Percentiles rank a stretch among this genome's conserved stretches.
phyloP scores from a whole-genome alignment of 2,888 invertebrate genomes.

The Allolobophora icterica region DNA sequence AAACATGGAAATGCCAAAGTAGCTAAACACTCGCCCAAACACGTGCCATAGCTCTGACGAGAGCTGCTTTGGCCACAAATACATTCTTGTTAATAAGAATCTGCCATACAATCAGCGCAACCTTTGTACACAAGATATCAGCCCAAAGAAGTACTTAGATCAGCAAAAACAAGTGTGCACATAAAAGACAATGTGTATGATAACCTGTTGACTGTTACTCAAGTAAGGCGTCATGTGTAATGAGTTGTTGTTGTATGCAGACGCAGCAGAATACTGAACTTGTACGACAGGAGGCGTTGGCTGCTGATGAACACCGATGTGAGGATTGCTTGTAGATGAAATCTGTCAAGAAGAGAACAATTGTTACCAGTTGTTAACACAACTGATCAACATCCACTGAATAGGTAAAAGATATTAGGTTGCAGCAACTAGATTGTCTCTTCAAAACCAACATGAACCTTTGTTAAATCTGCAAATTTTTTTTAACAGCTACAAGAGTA shows the following conservation, averaged over 20 bases:
- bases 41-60: too few relatives aligned
- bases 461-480: too few relatives aligned
- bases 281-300: conserved; percentile 20
- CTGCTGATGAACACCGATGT: background rate
- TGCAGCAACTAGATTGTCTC: background rate
- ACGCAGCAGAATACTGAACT: background rate
- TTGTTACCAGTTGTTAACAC: background rate
- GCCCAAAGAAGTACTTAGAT: background rate
- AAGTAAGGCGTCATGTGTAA: background rate
- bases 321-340: background rate
- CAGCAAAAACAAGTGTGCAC: too few relatives aligned
- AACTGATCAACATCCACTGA: background rate
- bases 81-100: too few relatives aligned
- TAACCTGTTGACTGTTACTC: background rate
- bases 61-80: too few relatives aligned
- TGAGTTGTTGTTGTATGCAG: background rate
- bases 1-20: too few relatives aligned
- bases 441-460: too few relatives aligned
- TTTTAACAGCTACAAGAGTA: too few relatives aligned
- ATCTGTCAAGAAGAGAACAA: background rate
- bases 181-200: background rate
- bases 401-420: too few relatives aligned
- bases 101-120: background rate
- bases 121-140: background rate
- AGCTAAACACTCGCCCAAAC: too few relatives aligned